A percentile compares a stretch with the other conserved stretches of the same genome.
Evolutionary conservation across 2,113 vertebrate genomes (phyloP).

Genomic region (Tachysurus vachellii): DNA sequence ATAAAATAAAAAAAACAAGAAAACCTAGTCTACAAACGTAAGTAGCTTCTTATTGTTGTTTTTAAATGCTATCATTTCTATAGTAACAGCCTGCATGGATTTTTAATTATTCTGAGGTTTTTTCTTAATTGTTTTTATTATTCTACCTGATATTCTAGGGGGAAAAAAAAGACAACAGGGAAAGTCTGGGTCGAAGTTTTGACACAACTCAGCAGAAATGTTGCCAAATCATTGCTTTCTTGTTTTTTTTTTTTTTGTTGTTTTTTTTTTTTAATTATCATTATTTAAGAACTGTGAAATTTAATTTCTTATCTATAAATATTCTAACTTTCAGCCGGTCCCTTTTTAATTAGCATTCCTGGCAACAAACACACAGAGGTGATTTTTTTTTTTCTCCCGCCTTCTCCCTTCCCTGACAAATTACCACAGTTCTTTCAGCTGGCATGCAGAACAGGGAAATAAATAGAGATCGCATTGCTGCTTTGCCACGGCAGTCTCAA

Average conservation of each 20-base stretch:
- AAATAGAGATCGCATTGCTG: conserved; percentile 48
- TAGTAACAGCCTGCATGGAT: neutral
- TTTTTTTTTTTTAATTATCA: conserved; percentile 40
- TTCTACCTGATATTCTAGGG: neutral
- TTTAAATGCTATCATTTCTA: neutral
- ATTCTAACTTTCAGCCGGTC: conserved; percentile 56
- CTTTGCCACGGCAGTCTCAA: conserved; percentile 19
- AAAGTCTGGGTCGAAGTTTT: neutral
- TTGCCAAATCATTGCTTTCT: conserved; percentile 28
- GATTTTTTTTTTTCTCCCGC: conserved; percentile 11
- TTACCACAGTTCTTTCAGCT: conserved; percentile 48
- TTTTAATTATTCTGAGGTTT: neutral
- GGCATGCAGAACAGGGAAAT: conserved; percentile 50
- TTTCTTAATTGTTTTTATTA: neutral
- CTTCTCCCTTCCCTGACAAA: conserved; percentile 47
- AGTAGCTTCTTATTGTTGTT: too few relatives aligned
- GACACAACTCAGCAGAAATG: conserved; percentile 10
- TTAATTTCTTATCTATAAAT: conserved; percentile 61
- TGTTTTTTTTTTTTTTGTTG: too few relatives aligned
- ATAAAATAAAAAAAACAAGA: too few relatives aligned
- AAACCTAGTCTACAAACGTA: too few relatives aligned
- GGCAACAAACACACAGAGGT: conserved; percentile 52
- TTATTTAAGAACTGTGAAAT: conserved; percentile 57
- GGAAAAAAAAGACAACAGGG: conserved; percentile 13
- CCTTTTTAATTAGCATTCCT: conserved; percentile 59